A percentile compares a stretch with the other conserved stretches of the same genome.
phyloP scores from a whole-genome alignment of 2,888 invertebrate genomes.

The Gortyna flavago region DNA sequence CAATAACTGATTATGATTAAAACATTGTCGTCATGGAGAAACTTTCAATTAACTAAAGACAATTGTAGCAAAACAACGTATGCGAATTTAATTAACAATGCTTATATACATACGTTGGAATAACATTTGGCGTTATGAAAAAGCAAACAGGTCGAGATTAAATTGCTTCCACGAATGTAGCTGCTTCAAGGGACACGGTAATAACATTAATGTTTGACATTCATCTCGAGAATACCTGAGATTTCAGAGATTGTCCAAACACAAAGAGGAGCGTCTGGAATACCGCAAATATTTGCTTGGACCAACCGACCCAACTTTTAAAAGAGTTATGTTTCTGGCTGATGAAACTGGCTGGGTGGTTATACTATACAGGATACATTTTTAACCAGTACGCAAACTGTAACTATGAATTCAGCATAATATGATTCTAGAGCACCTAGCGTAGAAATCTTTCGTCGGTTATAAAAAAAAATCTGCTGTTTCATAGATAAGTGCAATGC shows the following conservation, averaged over 20 bases:
- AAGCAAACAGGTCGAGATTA: conserved; percentile 21
- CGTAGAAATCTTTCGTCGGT: too few relatives aligned
- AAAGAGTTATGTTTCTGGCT: conserved; percentile 15
- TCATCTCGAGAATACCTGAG: conserved; percentile 56
- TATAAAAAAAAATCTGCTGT: too few relatives aligned
- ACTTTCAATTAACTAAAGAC: neutral
- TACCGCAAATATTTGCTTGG: conserved; percentile 52
- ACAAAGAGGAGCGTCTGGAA: conserved; percentile 25
- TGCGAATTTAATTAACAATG: conserved; percentile 29
- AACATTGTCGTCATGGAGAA: neutral
- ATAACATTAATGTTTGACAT: conserved; percentile 62
- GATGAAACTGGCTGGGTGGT: conserved; percentile 3
- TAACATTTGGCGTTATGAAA: conserved; percentile 4
- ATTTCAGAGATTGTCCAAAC: conserved; percentile 40
- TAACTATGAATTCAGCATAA: too few relatives aligned
- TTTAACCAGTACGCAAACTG: too few relatives aligned
- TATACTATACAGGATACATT: neutral
- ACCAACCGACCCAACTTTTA: conserved; percentile 31
- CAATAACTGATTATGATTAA: neutral
- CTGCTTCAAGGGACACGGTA: conserved; percentile 36
- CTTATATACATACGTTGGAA: neutral
- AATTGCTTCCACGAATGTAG: conserved; percentile 39
- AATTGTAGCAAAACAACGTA: neutral
- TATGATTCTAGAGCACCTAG: too few relatives aligned
- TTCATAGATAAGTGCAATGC: too few relatives aligned